Conservation (phyloP, 2,888 invertebrate genomes). For the Tanypteryx hageni region DNA sequence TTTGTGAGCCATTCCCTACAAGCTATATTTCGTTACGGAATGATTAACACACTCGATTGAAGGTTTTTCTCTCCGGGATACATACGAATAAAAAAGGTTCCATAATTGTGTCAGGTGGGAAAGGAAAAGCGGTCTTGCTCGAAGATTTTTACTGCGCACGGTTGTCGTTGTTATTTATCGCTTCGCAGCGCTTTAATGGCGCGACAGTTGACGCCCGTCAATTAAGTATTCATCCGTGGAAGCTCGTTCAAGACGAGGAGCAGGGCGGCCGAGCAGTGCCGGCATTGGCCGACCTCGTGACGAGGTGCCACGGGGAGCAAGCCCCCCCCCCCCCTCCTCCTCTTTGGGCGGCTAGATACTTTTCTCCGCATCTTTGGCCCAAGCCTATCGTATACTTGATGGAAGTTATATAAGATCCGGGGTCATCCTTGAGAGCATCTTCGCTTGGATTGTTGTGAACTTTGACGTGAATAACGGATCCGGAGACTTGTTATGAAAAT, state of each 20-base stretch:
- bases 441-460: background rate
- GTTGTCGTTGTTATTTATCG: background rate
- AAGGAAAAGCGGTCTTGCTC: background rate
- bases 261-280: background rate
- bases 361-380: background rate
- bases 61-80: background rate
- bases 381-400: background rate
- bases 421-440: background rate
- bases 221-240: conserved; percentile 10
- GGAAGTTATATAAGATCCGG: background rate
- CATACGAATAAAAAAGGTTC: background rate
- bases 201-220: background rate
- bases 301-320: background rate
- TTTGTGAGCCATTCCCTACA: too few species aligned
- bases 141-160: background rate
- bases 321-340: background rate
- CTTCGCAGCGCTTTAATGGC: background rate
- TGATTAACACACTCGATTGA: too few species aligned
- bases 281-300: background rate
- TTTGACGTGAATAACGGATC: conserved; percentile 14
- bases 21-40: too few species aligned
- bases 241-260: background rate
- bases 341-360: background rate
- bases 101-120: background rate
- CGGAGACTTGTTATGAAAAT: conserved; percentile 14